These are phyloP conservation scores for Tachina grossa DNA, from an alignment of 2,888 invertebrate genomes.

Conservation along the genomic window DNA sequence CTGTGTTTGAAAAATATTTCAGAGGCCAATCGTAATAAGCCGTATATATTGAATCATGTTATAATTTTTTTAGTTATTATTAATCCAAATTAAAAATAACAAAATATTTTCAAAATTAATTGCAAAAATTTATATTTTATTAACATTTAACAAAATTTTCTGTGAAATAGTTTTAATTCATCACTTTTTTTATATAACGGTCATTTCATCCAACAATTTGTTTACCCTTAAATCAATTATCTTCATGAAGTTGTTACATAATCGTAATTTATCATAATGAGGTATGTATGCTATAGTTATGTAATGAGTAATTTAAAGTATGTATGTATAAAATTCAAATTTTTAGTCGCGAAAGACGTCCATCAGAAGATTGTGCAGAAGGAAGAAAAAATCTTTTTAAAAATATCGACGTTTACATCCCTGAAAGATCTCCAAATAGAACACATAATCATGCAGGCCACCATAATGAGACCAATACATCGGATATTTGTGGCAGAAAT, in stretches of 20 bases:
- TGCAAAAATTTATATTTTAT: conserved; percentile 23
- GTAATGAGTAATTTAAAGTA: neutral
- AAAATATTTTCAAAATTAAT: conserved; percentile 29
- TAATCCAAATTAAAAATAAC: conserved; percentile 33
- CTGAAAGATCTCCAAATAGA: conserved; percentile 36
- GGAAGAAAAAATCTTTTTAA: conserved; percentile 14
- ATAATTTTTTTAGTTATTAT: conserved; percentile 13
- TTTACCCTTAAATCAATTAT: neutral
- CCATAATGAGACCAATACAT: conserved; percentile 22
- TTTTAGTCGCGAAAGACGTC: conserved; percentile 44
- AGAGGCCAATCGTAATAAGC: conserved; percentile 41
- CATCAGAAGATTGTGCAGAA: conserved; percentile 28
- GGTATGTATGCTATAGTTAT: conserved; percentile 44
- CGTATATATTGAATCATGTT: conserved; percentile 29
- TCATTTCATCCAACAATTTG: neutral
- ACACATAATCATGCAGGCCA: neutral
- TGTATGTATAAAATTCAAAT: neutral
- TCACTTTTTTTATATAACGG: neutral
- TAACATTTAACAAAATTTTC: conserved; percentile 36
- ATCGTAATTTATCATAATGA: conserved; percentile 33
- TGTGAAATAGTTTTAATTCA: conserved; percentile 4
- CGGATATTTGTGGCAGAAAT: conserved; percentile 28
- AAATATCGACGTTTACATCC: conserved; percentile 39
- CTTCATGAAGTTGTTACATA: conserved; percentile 26
- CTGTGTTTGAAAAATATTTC: neutral